A percentile compares a stretch with the other conserved stretches of the same genome.
Evolutionary conservation across 2,113 vertebrate species (phyloP).

Genomic region (Amazona guildingii): DNA sequence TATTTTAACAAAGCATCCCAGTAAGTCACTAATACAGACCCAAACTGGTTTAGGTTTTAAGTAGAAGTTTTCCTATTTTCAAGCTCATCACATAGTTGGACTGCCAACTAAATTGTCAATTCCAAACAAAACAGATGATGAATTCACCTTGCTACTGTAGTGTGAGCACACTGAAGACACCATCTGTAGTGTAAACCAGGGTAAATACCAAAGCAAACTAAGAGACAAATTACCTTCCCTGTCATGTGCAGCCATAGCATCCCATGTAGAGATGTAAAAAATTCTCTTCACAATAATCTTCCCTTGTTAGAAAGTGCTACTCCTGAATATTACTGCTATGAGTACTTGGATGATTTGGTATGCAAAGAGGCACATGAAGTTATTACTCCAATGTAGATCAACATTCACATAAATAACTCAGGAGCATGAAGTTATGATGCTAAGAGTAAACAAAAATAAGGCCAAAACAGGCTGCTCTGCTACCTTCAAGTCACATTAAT

Average conservation of each 20-base stretch:
- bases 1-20: not conserved
- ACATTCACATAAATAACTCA: not conserved
- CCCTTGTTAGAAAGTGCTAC: not conserved
- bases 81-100: not conserved
- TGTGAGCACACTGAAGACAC: not conserved
- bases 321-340: not conserved
- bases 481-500: not conserved
- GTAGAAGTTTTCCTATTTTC: not conserved
- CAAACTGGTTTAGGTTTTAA: not conserved
- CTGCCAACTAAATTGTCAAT: not conserved
- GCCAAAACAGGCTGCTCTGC: not conserved
- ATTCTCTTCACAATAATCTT: not conserved
- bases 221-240: not conserved
- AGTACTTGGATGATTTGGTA: not conserved
- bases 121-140: not conserved
- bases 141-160: not conserved
- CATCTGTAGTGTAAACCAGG: not conserved
- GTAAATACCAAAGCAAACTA: not conserved
- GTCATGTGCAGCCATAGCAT: not conserved
- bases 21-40: not conserved
- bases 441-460: not conserved
- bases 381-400: not conserved
- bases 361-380: not conserved
- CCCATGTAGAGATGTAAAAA: not conserved
- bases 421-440: not conserved